phyloP scores from a whole-genome alignment of 2,113 vertebrate species.

The Sturnus vulgaris region DNA sequence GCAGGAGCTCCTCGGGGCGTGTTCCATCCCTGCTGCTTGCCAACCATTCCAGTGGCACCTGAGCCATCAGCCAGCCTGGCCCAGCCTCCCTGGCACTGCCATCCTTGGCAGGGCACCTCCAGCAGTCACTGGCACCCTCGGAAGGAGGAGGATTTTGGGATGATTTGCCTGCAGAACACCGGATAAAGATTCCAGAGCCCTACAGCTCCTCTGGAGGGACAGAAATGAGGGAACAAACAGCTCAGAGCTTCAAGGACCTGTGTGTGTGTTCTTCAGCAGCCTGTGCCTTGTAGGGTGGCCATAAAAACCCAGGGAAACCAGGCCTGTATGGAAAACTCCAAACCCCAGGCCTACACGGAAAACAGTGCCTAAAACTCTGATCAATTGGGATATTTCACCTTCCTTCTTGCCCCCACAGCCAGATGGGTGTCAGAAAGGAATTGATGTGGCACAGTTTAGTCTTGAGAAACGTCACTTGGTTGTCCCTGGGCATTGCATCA shows the following conservation, averaged over 20 bases:
- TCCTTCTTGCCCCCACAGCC: background rate
- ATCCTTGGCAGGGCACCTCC: background rate
- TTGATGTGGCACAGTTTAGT: accelerated
- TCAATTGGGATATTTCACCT: background rate
- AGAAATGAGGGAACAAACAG: background rate
- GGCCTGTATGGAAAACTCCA: accelerated
- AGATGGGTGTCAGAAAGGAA: background rate
- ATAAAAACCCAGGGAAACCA: background rate
- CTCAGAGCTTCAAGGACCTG: background rate
- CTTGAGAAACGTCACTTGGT: background rate
- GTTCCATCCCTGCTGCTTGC: background rate
- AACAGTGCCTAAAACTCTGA: background rate
- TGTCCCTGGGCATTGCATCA: background rate
- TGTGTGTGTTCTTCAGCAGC: background rate
- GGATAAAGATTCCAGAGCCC: background rate
- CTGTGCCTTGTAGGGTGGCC: background rate
- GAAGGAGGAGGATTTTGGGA: background rate
- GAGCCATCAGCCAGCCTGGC: background rate
- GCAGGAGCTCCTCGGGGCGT: background rate
- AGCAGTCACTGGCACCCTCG: background rate
- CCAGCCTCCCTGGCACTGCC: accelerated
- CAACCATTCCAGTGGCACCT: background rate
- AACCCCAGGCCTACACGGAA: accelerated
- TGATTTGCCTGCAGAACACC: background rate
- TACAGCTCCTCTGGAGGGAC: background rate